Conservation (phyloP, 2,888 invertebrate species). For the Mesochorus sp. region DNA sequence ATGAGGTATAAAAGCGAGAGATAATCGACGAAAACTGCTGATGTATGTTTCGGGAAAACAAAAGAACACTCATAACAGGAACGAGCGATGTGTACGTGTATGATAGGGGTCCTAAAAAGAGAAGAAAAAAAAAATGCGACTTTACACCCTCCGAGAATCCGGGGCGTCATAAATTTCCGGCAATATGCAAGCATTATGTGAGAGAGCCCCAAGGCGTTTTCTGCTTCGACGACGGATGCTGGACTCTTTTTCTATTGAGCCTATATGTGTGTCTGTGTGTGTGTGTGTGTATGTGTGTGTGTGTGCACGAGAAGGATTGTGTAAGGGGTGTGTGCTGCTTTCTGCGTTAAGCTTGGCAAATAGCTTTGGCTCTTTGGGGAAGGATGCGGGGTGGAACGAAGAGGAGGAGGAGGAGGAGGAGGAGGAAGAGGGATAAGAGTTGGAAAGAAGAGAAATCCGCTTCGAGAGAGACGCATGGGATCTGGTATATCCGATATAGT, state of each 20-base stretch:
- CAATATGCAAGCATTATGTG: slow-evolving; percentile 65
- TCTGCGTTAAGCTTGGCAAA: slow-evolving; percentile 57
- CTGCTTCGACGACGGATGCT: slow-evolving; percentile 55
- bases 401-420: too few relatives aligned
- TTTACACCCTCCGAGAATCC: slow-evolving; percentile 60
- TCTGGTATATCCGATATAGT: neutral
- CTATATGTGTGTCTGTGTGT: neutral
- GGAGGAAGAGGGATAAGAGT: slow-evolving; percentile 11
- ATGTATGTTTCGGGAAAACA: slow-evolving; percentile 21
- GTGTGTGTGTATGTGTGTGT: neutral
- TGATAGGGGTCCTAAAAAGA: slow-evolving; percentile 43
- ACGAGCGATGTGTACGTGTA: neutral
- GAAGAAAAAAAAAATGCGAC: slow-evolving; percentile 43
- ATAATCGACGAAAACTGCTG: slow-evolving; percentile 31
- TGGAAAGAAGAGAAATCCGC: slow-evolving; percentile 28
- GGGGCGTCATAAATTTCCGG: slow-evolving; percentile 64
- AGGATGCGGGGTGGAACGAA: neutral
- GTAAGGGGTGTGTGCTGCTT: slow-evolving; percentile 24
- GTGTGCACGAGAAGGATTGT: neutral
- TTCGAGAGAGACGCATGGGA: slow-evolving; percentile 31
- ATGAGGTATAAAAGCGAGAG: neutral
- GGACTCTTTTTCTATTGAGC: slow-evolving; percentile 23
- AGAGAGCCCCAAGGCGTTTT: slow-evolving; percentile 50
- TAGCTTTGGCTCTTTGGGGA: slow-evolving; percentile 39
- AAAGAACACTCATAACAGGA: neutral